Conservation (phyloP, 92 coral and sea anemone species). For the Zoanthus sansibaricus region DNA sequence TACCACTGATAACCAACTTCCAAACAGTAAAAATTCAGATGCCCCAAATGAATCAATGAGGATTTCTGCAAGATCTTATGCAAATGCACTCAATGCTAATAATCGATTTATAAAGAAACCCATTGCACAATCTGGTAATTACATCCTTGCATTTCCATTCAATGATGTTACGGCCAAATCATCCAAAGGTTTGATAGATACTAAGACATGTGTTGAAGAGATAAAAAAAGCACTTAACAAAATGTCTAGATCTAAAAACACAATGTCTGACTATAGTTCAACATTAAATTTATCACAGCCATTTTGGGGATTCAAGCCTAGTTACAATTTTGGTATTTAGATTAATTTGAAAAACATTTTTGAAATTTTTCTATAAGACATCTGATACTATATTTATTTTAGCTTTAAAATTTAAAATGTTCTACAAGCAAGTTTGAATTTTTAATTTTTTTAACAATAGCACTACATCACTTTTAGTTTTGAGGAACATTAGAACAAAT, state of each 20-base stretch:
- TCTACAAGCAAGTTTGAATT: too few relatives aligned
- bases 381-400: too few relatives aligned
- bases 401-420: too few relatives aligned
- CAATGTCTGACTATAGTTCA: conserved; percentile 8
- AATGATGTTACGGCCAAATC: conserved; percentile 73
- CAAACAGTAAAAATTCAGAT: not conserved
- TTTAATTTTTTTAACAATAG: too few relatives aligned
- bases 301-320: conserved; percentile 82
- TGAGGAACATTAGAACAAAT: too few relatives aligned
- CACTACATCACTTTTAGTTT: too few relatives aligned
- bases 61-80: conserved; percentile 26
- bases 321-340: conserved; percentile 24
- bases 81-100: conserved; percentile 20
- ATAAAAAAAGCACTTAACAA: conserved; percentile 68
- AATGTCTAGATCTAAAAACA: conserved; percentile 36
- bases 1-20: not conserved
- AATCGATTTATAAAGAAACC: conserved; percentile 44
- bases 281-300: conserved; percentile 69
- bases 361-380: not conserved
- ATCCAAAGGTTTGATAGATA: conserved; percentile 54
- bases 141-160: conserved; percentile 80
- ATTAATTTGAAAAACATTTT: not conserved
- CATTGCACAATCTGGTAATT: conserved; percentile 70
- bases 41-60: not conserved
- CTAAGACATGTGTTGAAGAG: conserved; percentile 74